Evolutionary conservation across 2,113 vertebrate species (phyloP).

Genomic region (Bos javanicus): DNA sequence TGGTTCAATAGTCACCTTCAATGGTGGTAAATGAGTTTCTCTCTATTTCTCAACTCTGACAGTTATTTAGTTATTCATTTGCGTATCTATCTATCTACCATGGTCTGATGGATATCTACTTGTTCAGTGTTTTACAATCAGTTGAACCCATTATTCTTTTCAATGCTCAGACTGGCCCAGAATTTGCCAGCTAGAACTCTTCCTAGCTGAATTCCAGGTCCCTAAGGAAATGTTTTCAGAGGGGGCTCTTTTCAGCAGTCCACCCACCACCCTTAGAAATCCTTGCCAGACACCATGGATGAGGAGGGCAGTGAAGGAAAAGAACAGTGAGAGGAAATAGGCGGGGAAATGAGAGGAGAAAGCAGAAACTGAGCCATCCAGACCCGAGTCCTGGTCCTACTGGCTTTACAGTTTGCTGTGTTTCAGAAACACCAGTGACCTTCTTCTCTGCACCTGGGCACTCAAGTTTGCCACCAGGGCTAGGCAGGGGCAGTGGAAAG

Average conservation of each 20-base stretch:
- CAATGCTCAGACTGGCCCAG: background rate
- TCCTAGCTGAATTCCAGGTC: background rate
- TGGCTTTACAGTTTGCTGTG: background rate
- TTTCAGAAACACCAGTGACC: background rate
- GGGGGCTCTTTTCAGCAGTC: background rate
- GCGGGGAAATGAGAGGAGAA: background rate
- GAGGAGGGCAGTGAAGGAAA: background rate
- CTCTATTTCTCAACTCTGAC: background rate
- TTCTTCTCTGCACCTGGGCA: background rate
- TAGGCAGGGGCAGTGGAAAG: background rate
- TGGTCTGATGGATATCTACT: background rate
- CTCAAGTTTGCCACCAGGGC: background rate
- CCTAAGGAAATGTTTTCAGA: background rate
- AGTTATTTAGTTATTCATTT: background rate
- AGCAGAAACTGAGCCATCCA: background rate
- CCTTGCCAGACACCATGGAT: background rate
- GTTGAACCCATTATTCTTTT: background rate
- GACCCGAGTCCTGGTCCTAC: background rate
- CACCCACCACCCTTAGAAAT: background rate
- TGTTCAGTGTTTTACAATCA: background rate
- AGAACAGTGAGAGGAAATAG: background rate
- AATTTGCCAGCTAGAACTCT: background rate
- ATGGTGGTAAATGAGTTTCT: background rate
- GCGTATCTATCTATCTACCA: background rate
- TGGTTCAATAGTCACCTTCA: background rate